Base-by-base conservation (phyloP, 2,797 vertebrate genomes). In the Glyptemys insculpta region DNA sequence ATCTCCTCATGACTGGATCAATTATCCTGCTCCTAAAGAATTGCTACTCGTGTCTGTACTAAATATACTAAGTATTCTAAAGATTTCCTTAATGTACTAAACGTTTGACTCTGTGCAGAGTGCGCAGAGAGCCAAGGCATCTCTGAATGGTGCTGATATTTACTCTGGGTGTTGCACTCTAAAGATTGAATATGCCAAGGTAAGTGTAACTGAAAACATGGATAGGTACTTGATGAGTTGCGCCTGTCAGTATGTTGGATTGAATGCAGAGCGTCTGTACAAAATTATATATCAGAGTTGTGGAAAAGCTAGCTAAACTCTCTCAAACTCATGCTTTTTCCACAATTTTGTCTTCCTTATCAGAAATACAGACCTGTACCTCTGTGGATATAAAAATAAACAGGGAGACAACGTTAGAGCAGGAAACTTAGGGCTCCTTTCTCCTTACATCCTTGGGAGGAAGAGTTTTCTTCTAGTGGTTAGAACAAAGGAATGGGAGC, bases 171-270 rank as follows among this genome's bases (percentile, higher is more conserved):
- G 99, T 98, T 99, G 99, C 96, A 99, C 99, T 12, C 98, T 99
- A 79, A 99, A 99, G 97, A 99, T 99, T 2, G 99, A 99, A 90
- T 99, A 99, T 72, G 99, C 99, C 18, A 99, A 99, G 99, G 99
- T 99, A 93, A 96, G 98, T 52, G 4, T 5, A 10, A 9, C 56
- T 0, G 83, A 5, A 16, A 53, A 52, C 27, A 8, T 34, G 47
- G 76, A 31, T 34, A 79, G 47, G 14, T 72, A 25, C 68, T 72
- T 72, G 37, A 23, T 72, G 31, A 52, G 44, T 59, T 44, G n/a
- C 1, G 1, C 29, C 9, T 84, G 27, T 72, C 21, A 3, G 37
- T 37, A 41, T 72, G 37, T 59, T 37, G 34, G n/a, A 41, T 54
- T 76, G 62, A 50, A 34, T n/a, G 50, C 25, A 29, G 21, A 18